A percentile compares a stretch with the other conserved stretches of the same genome.
Evolutionary conservation across 2,113 vertebrate genomes (phyloP).

Genomic region (Channa maculata): DNA sequence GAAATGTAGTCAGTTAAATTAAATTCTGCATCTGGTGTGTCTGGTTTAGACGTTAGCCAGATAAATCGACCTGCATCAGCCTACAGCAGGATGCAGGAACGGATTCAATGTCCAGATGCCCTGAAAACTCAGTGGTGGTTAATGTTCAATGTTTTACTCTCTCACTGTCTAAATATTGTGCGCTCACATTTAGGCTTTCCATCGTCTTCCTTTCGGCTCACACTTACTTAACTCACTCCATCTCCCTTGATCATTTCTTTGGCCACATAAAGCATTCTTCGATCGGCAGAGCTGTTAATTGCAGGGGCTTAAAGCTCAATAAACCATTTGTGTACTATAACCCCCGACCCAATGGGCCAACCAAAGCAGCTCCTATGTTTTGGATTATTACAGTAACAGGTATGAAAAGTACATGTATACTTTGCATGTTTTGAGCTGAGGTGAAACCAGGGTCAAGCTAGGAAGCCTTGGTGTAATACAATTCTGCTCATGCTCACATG

Average conservation of each 20-base stretch:
- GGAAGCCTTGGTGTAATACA: not conserved
- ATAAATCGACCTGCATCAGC: constrained; percentile 61
- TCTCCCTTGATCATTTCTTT: constrained; percentile 47
- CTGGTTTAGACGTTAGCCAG: constrained; percentile 66
- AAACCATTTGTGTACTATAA: constrained; percentile 55
- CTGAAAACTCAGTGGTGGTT: constrained; percentile 28
- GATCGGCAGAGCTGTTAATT: constrained; percentile 47
- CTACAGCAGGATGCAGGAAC: constrained; percentile 42
- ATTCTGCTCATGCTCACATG: no score
- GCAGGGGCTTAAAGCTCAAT: constrained; percentile 33
- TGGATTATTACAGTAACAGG: constrained; percentile 8
- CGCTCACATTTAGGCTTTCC: constrained; percentile 15
- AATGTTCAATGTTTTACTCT: constrained; percentile 20
- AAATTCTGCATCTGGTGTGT: constrained; percentile 58
- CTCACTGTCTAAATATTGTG: constrained; percentile 29
- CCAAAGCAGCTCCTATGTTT: constrained; percentile 8
- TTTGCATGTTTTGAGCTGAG: not conserved
- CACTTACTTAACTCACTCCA: constrained; percentile 32
- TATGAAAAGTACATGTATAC: not conserved
- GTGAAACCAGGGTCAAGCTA: constrained; percentile 19
- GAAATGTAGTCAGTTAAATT: constrained; percentile 47
- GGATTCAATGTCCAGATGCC: constrained; percentile 65
- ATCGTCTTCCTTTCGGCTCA: constrained; percentile 26
- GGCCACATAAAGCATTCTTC: constrained; percentile 55
- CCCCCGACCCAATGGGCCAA: not conserved